Evolutionary conservation across 2,888 invertebrate species (phyloP).

Genomic region (Caenorhabditis sp.): DNA sequence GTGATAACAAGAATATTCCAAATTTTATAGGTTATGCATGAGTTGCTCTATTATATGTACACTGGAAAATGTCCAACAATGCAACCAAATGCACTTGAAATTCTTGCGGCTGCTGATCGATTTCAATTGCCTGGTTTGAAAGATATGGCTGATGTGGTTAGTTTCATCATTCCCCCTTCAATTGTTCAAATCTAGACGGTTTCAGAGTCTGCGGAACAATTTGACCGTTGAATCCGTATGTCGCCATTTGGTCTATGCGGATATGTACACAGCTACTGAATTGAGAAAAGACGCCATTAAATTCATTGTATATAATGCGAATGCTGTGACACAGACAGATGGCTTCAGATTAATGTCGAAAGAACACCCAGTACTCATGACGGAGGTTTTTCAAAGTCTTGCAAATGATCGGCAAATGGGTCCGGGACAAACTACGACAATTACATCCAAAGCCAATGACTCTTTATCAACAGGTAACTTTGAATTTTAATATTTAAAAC

Average conservation of each 20-base stretch:
- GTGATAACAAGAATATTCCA: too few relatives aligned
- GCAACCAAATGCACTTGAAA: slow-evolving; percentile 59
- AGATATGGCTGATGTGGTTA: slow-evolving; percentile 66
- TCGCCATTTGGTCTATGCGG: slow-evolving; percentile 62
- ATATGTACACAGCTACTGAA: slow-evolving; percentile 62
- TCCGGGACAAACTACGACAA: background rate
- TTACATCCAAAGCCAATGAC: background rate
- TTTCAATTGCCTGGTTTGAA: slow-evolving; percentile 69
- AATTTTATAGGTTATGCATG: slow-evolving; percentile 59
- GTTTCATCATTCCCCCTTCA: slow-evolving; percentile 5
- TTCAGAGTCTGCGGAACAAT: background rate
- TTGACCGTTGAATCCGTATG: slow-evolving; percentile 59
- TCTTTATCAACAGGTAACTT: background rate
- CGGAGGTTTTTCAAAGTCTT: slow-evolving; percentile 52
- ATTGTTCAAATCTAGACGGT: background rate
- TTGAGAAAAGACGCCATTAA: slow-evolving; percentile 66
- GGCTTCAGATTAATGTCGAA: slow-evolving; percentile 59
- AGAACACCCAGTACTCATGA: slow-evolving; percentile 56
- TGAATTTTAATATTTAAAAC: background rate
- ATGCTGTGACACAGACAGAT: slow-evolving; percentile 62
- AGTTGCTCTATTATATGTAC: slow-evolving; percentile 29
- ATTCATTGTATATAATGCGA: slow-evolving; percentile 59
- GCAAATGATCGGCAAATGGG: background rate
- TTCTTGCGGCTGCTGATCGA: slow-evolving; percentile 68
- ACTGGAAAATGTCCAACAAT: slow-evolving; percentile 34